A percentile compares a stretch with the other conserved stretches of the same genome.
Evolutionary conservation across 2,888 invertebrate genomes (phyloP).

Genomic region (Morinoia aosen): DNA sequence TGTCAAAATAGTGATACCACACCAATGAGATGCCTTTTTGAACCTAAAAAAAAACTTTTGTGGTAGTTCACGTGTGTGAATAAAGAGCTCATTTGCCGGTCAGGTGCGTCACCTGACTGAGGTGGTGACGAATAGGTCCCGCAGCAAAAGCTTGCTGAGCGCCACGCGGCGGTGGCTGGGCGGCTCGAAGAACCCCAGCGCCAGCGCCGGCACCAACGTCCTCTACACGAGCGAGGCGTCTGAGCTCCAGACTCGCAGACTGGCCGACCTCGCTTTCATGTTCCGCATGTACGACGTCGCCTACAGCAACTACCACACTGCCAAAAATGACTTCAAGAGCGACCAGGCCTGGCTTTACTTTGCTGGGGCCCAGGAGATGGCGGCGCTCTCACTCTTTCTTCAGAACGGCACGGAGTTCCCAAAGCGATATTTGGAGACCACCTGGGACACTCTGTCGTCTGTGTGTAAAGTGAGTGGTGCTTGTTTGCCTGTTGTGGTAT

Average conservation of each 20-base stretch:
- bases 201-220: constrained; percentile 74
- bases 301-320: constrained; percentile 89
- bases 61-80: background rate
- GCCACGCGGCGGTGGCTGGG: constrained; percentile 97
- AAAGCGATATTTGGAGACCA: constrained; percentile 64
- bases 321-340: constrained; percentile 96
- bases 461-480: constrained; percentile 62
- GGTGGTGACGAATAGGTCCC: constrained; percentile 64
- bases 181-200: constrained; percentile 84
- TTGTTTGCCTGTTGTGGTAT: background rate
- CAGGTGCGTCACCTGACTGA: constrained; percentile 64
- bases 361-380: constrained; percentile 97
- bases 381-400: constrained; percentile 82
- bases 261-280: constrained; percentile 96
- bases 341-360: constrained; percentile 98
- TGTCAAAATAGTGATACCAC: too few relatives aligned
- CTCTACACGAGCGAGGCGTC: constrained; percentile 84
- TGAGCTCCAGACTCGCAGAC: constrained; percentile 90
- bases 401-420: constrained; percentile 70
- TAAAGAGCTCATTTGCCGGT: background rate
- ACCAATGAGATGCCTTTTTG: too few relatives aligned
- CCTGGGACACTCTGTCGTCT: constrained; percentile 65
- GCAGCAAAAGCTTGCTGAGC: constrained; percentile 81
- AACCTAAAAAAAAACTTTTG: too few relatives aligned
- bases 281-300: constrained; percentile 94